A percentile compares a stretch with the other conserved stretches of the same genome.
These are phyloP conservation scores for Butorides virescens DNA, from an alignment of 2,113 vertebrate genomes.

Conservation along the genomic window DNA sequence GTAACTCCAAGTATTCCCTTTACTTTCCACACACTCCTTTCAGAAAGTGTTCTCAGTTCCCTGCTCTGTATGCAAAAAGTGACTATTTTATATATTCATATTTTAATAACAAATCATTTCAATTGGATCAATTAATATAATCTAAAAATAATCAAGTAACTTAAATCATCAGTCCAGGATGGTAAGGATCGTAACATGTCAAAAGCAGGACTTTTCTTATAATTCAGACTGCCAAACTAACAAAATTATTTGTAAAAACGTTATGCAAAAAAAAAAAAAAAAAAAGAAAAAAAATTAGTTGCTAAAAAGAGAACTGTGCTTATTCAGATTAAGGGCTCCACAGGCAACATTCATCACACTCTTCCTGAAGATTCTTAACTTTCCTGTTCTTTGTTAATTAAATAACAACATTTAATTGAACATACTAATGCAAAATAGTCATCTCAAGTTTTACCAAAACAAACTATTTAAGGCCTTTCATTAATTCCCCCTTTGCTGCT, in stretches of 20 bases:
- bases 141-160: neutral
- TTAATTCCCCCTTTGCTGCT: neutral
- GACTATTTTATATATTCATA: neutral
- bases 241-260: neutral
- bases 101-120: neutral
- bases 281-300: neutral
- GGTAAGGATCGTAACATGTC: neutral
- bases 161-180: neutral
- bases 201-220: neutral
- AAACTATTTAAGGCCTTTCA: neutral
- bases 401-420: neutral
- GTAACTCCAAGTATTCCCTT: slow-evolving; percentile 18
- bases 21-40: neutral
- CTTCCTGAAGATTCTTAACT: neutral
- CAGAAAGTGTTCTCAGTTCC: neutral
- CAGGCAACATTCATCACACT: neutral
- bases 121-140: neutral
- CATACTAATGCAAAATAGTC: neutral
- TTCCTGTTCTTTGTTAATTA: neutral
- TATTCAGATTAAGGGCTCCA: neutral
- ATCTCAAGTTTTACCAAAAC: neutral
- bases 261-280: neutral
- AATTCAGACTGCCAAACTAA: neutral
- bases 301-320: neutral
- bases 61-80: neutral